Base-by-base conservation (phyloP, 1,140 invertebrate species). In the Psix sp. region DNA sequence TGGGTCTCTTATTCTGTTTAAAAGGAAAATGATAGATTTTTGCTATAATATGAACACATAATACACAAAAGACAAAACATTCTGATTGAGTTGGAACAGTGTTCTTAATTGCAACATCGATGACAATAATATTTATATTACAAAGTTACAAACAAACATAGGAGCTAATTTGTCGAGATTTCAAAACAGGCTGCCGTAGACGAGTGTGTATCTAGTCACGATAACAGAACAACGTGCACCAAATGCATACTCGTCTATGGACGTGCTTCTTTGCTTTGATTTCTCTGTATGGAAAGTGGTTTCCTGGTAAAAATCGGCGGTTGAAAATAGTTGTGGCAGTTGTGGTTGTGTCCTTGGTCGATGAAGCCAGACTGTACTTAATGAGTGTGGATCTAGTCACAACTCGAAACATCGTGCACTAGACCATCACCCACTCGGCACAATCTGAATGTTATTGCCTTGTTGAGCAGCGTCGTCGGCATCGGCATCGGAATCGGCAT, bases 321-420 rank as follows among this genome's bases (percentile, higher is more conserved):
- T 35, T 11, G 33, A 1, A 11, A 5, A 35, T 42, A 9, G 20
- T 45, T 26, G 14, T 10, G 14, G 40, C 15, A 38, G 11, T 16
- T 3, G 7, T 46, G 38, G 26, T 21, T 3, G 21, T 4, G 18
- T 5, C 20, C 24, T 13, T 39, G 14, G 4, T 11, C 51, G 76
- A 54, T 71, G 81, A 59, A 24, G 18, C 66, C 80, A 70, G 39
- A 80, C 77, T 82, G 84, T 85, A 82, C 82, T 92, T 91, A 92
- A 93, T 93, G 93, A 93, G 93, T 94, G 92, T 93, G 92, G 93
- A 93, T 93, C 92, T 94, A 94, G 92, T 94, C 93, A 94, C 92
- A 91, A 88, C 74, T 87, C 40, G 70, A 74, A 80, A 77, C 60
- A 89, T 88, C 90, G 91, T 89, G 90, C 87, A 91, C 91, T 89